Percentiles rank a stretch among this genome's conserved stretches.
These are phyloP conservation scores for Cygnus atratus DNA, from an alignment of 2,113 vertebrate genomes.

Conservation along the genomic window DNA sequence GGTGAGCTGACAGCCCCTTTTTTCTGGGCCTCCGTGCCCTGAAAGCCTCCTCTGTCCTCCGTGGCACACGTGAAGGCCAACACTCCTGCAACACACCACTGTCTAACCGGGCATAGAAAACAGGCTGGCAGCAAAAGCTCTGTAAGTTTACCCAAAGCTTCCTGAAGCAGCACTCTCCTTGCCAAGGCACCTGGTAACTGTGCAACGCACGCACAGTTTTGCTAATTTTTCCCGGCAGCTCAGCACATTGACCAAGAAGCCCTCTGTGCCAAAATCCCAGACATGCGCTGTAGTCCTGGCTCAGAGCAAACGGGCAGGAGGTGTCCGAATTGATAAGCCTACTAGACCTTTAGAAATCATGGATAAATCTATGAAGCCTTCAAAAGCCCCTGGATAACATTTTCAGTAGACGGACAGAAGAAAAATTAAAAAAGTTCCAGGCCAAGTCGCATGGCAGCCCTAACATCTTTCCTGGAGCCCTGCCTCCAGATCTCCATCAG, in stretches of 20 bases:
- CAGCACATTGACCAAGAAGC: not conserved
- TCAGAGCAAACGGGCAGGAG: not conserved
- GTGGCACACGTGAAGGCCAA: not conserved
- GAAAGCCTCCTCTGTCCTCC: not conserved
- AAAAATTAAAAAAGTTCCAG: not conserved
- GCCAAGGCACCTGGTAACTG: not conserved
- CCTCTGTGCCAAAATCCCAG: not conserved
- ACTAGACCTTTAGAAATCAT: not conserved
- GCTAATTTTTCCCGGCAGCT: not conserved
- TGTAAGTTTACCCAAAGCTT: not conserved
- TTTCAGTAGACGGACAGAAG: not conserved
- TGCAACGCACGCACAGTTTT: not conserved
- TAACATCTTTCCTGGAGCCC: not conserved
- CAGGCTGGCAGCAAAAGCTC: not conserved
- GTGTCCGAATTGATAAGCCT: not conserved
- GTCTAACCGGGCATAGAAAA: not conserved
- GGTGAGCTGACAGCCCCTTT: not conserved
- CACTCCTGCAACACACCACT: not conserved
- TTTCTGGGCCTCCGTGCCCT: not conserved
- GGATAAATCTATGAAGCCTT: not conserved
- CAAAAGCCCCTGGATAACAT: not conserved
- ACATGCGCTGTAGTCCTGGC: rapidly evolving
- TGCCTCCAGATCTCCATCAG: not conserved
- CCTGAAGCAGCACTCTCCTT: not conserved
- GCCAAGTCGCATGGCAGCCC: not conserved